Evolutionary conservation across 2,888 invertebrate genomes (phyloP), one percentile per base, ranked within the genome.

Genomic region (Diarsia rubi): DNA sequence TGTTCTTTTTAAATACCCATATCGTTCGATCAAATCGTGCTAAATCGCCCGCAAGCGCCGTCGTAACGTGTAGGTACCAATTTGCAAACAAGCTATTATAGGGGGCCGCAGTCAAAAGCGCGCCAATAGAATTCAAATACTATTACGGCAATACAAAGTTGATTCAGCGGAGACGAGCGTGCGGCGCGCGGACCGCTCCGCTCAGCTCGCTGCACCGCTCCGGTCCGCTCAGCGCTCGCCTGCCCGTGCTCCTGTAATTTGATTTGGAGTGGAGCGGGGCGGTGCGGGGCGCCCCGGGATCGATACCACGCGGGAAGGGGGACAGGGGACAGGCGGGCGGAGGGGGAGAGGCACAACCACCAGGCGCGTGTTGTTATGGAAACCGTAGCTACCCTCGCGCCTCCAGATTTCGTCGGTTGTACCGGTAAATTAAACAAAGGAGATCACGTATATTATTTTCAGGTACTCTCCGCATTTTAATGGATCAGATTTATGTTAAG

Each of bases 71-170:
- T 90, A 90, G 85, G 82, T 82, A 91, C 88, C 93, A 93, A 94
- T 94, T 94, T 92, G 91, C 93, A 94, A 95, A 95, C 94, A 94
- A 93, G 92, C 93, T 90, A 93, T 93, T 91, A 92, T 75, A 87
- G 90, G 91, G 81, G 92, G 91, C 89, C 89, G 90, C 92, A 92
- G 91, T 93, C 92, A 94, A 95, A 95, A 94, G 94, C 94, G 92
- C 93, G 94, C 92, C 93, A 94, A 96, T 95, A 93, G 93, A 95
- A 95, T 96, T 95, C 95, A 96, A 96, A 96, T 96, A 95, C 95
- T 95, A 95, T 95, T 95, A 95, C 93, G 92, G 91, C 94, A 91
- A 94, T 95, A 95, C 94, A 94, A 93, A 94, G 94, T 95, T 95
- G 95, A 96, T 96, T 95, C 94, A 95, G 91, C 88, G 85, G 88